Evolutionary conservation across 2,113 vertebrate genomes (phyloP), one percentile per base, ranked within the genome.

Genomic region (Bubo bubo): DNA sequence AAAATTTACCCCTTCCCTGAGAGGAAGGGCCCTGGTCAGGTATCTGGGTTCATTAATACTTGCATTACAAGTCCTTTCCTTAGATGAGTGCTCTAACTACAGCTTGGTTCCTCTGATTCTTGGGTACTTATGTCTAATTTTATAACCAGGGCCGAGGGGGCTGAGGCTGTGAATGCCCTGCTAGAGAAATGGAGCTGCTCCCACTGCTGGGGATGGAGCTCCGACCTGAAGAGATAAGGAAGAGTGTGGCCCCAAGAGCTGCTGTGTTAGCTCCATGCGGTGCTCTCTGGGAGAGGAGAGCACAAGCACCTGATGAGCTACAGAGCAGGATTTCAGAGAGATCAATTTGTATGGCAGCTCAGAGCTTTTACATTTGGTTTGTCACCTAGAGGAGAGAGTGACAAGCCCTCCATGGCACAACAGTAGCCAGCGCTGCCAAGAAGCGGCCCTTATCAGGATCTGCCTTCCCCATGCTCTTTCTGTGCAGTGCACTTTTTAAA

Each of bases 211-310:
- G 27, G 47, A 35, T 50, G 30, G 59, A 79, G 32, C 47, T 84
- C 23, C 0, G 0, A 24, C 47, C 59, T 37, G 22, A 94, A 28
- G 1, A 59, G 60, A 27, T 32, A 19, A 0, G 1, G 79, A 64
- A 67, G 7, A 59, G 43, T 10, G 11, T 47, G 3, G 0, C 39
- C 71, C 13, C 28, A 11, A 24, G 75, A 79, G 47, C 80, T 84
- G 56, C 37, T 3, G 4, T 43, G 45, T 56, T 73, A 56, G 28
- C 49, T 92, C 59, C 0, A 0, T n/a, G 49, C 0, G 0, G 14
- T 43, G 41, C 52, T 89, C 22, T 30, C 53, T 74, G 83, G 49
- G 50, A 89, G 28, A 68, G 59, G 58, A 62, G 72, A 58, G 47
- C 76, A 80, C 43, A 67, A 68, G 58, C 63, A 76, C 49, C 53